Evolutionary conservation across 2,888 invertebrate genomes (phyloP).

Genomic region (Tenodera sinensis): DNA sequence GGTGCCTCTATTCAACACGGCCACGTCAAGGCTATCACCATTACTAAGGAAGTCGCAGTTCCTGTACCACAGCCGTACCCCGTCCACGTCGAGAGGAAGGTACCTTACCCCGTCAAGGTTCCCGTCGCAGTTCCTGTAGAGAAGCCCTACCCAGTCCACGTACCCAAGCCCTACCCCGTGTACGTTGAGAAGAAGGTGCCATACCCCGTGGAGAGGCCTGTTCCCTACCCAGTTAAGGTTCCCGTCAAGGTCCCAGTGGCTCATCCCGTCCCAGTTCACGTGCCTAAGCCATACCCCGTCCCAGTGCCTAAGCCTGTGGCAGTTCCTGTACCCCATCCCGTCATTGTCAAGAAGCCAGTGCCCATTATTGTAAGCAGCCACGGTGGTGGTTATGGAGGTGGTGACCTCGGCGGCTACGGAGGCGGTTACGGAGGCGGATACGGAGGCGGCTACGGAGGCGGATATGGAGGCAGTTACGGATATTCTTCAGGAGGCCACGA

Average conservation of each 20-base stretch:
- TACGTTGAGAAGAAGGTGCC: slow-evolving; percentile 37
- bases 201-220: slow-evolving; percentile 46
- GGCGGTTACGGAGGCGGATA: not conserved
- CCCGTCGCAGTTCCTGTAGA: slow-evolving; percentile 53
- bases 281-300: slow-evolving; percentile 39
- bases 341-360: slow-evolving; percentile 2
- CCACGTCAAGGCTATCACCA: slow-evolving; percentile 24
- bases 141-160: slow-evolving; percentile 42
- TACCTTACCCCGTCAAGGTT: slow-evolving; percentile 43
- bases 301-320: slow-evolving; percentile 32
- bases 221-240: slow-evolving; percentile 39
- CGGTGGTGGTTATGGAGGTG: slow-evolving; percentile 23
- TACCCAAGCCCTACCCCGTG: slow-evolving; percentile 51
- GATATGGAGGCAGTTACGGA: slow-evolving; percentile 9
- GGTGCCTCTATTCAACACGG: slow-evolving; percentile 10
- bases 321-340: slow-evolving; percentile 11
- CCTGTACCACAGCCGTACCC: slow-evolving; percentile 43
- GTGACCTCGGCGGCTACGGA: slow-evolving; percentile 35
- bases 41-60: slow-evolving; percentile 28
- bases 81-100: slow-evolving; percentile 40
- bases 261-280: slow-evolving; percentile 50
- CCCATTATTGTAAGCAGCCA: slow-evolving; percentile 1
- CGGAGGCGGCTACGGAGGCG: not conserved
- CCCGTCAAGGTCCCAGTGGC: slow-evolving; percentile 57
- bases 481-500: slow-evolving; percentile 6